Evolutionary conservation across 1,140 invertebrate genomes (phyloP), one percentile per base, ranked within the genome.

Genomic region (Eumaeus atala): DNA sequence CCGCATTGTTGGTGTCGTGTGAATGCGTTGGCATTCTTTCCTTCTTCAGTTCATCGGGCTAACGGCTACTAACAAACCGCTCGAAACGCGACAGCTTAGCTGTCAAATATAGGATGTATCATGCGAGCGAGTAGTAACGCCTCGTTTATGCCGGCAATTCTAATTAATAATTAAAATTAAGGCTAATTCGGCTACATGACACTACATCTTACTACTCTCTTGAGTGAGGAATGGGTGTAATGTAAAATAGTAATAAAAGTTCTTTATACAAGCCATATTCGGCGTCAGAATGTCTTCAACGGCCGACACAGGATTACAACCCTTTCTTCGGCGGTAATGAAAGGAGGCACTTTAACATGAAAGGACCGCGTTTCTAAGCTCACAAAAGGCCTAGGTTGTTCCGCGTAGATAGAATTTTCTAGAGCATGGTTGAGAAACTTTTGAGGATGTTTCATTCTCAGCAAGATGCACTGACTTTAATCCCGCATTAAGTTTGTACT

Each of bases 381-480:
- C 40, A 44, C 40, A 44, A 44, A 44, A 14, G 40, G 40, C 16
- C 40, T 44, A 44, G 40, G 40, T 44, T 44, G 16, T 44, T 44
- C 40, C 40, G 17, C 17, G 40, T 17, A 44, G 40, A 44, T 18
- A 44, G 40, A 44, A 44, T 44, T 44, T 44, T 44, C 40, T 44
- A 44, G 40, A 44, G 40, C 40, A 14, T 44, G 40, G 14, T 16
- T 16, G 12, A 44, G 40, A 14, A 44, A 44, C 40, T 44, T 44
- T 44, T 44, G 40, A 16, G 12, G 40, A 9, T 16, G 16, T 12
- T 40, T 40, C 40, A 37, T 5, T 44, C 16, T 44, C 2, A 37
- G 35, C n/a, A 44, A 44, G 40, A 6, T 16, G 40, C 21, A 28
- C 40, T 44, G 40, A 28, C 21, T 44, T 44, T 44, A 44, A 44